Evolutionary conservation across 2,888 invertebrate genomes (phyloP), one percentile per base, ranked within the genome.

Genomic region (Argyresthia albistria): DNA sequence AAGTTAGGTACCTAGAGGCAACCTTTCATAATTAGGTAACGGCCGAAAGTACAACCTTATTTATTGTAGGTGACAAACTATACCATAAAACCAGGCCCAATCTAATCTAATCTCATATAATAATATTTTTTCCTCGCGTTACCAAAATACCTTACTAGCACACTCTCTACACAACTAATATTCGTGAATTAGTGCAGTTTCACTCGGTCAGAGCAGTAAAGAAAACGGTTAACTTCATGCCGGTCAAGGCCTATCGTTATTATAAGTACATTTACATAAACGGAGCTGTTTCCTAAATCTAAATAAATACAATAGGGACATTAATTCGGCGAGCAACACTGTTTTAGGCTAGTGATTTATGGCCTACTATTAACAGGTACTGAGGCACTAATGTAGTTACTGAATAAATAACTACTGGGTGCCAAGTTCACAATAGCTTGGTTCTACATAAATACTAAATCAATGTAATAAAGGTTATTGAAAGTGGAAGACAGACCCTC

Each of bases 241-340:
- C n/a, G 42, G 50, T 50, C 16, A 42, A 47, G 47, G 47, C 35
- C 35, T n/a, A 47, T 12, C 12, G 35, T 47, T 47, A 25, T 35
- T n/a, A n/a, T n/a, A n/a, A n/a, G n/a, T n/a, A n/a, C n/a, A 46
- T 46, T 46, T n/a, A 25, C 35, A 35, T 47, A 47, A 47, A 35
- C 47, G 35, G 35, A 35, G 47, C 35, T 35, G 35, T 35, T 47
- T 47, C 35, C 35, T 12, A 1, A 47, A 47, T n/a, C 47, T 11
- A 47, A 47, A 47, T 25, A 46, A 46, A 46, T 35, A 47, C 35
- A 4, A 45, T 10, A 35, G 12, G 16, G 12, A 47, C 35, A 11
- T 35, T 12, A 35, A 47, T 25, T 25, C 6, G 46, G 35, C 35
- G 47, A n/a, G 35, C 47, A n/a, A 25, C 25, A 6, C 25, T 4